Conservation (phyloP, 1,140 invertebrate species). For the Drosophila sp. region DNA sequence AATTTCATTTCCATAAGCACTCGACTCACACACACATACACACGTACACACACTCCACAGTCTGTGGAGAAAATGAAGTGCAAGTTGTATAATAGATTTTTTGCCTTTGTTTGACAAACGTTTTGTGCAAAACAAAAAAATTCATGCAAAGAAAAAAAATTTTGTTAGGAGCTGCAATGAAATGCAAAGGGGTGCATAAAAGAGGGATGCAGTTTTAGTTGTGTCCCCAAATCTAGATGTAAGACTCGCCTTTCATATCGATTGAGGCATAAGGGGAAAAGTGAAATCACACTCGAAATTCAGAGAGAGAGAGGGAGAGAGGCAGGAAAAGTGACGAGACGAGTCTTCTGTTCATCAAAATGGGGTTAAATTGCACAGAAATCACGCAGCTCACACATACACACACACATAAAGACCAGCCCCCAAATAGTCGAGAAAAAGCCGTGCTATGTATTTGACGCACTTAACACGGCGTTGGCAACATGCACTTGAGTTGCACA, state of each 20-base stretch:
- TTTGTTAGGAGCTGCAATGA: constrained; percentile 29
- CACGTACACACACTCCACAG: background rate
- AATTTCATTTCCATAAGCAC: constrained; percentile 18
- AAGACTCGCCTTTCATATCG: constrained; percentile 1
- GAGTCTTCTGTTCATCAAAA: constrained; percentile 53
- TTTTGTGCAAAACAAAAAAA: constrained; percentile 3
- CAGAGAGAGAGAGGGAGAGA: background rate
- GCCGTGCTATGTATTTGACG: constrained; percentile 69
- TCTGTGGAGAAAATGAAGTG: constrained; percentile 25
- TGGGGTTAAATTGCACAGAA: constrained; percentile 84
- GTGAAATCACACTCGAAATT: constrained; percentile 45
- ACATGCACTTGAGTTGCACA: constrained; percentile 84
- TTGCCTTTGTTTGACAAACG: constrained; percentile 39
- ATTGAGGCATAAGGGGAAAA: constrained; percentile 22
- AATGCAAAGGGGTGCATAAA: constrained; percentile 7
- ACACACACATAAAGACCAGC: constrained; percentile 11
- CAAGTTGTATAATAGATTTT: constrained; percentile 44
- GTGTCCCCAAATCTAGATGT: constrained; percentile 33
- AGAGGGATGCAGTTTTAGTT: constrained; percentile 30
- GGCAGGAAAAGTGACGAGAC: constrained; percentile 8
- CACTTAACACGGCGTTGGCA: constrained; percentile 83
- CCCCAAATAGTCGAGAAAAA: constrained; percentile 8
- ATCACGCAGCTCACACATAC: constrained; percentile 56
- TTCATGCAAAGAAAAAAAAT: constrained; percentile 2
- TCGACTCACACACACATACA: constrained; percentile 1